These are phyloP conservation scores for Schizopygopsis pylzovi DNA, from an alignment of 2,797 vertebrate genomes.

Conservation along the genomic window DNA sequence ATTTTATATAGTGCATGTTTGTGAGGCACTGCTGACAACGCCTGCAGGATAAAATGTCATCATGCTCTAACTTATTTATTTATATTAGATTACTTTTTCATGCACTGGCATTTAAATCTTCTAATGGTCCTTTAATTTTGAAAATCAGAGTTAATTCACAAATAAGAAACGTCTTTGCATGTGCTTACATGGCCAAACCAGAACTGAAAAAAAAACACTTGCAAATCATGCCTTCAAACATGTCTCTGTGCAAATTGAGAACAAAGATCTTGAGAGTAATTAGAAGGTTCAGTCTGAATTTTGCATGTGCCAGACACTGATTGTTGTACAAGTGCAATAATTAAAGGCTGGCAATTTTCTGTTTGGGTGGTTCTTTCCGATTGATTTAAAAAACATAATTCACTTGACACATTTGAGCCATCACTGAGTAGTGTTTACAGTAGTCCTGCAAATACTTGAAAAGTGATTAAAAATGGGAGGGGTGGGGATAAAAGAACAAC, in stretches of 20 bases:
- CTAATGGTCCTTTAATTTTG: neutral
- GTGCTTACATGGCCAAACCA: neutral
- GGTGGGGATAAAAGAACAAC: neutral
- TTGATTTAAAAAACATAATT: neutral
- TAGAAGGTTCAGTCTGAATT: neutral
- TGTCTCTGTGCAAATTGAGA: neutral
- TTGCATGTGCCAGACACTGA: neutral
- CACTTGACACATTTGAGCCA: neutral
- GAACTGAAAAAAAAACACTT: neutral
- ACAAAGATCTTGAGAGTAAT: neutral
- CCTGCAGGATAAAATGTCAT: conserved; percentile 1
- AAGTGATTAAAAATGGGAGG: neutral
- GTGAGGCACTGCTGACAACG: neutral
- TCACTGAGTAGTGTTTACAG: neutral
- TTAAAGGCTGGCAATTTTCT: neutral
- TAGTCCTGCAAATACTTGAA: neutral
- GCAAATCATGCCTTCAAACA: neutral
- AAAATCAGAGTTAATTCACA: neutral
- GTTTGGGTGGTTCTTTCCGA: neutral
- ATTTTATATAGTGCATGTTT: neutral
- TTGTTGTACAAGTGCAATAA: neutral
- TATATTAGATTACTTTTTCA: neutral
- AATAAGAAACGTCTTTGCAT: neutral
- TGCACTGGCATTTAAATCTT: neutral
- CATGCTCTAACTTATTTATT: neutral